These are phyloP conservation scores for Lithophane semibrunnea DNA, from an alignment of 2,888 invertebrate genomes.

Conservation along the genomic window DNA sequence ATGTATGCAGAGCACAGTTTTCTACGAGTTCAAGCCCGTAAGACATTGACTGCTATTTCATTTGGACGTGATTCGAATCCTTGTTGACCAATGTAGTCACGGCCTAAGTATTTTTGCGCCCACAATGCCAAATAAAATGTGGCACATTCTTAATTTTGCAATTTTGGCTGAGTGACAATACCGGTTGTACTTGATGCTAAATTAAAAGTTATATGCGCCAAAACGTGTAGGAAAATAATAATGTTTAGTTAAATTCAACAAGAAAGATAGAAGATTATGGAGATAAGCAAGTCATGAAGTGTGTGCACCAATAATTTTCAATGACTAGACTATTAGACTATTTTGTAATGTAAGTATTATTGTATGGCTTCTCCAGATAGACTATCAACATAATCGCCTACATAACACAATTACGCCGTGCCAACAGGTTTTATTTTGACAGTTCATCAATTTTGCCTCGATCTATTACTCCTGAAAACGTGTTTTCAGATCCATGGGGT, in stretches of 20 bases:
- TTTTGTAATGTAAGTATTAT: not conserved
- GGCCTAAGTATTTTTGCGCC: constrained; percentile 32
- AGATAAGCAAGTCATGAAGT: not conserved
- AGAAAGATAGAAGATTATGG: not conserved
- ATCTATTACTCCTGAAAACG: not conserved
- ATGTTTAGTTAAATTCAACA: not conserved
- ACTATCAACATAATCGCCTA: not conserved
- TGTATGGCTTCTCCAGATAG: constrained; percentile 35
- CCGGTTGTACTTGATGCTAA: constrained; percentile 31
- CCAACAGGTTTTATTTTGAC: constrained; percentile 4
- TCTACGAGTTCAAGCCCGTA: constrained; percentile 6
- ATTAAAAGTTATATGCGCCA: constrained; percentile 34
- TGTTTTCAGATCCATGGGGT: not conserved
- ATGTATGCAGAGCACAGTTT: constrained; percentile 5
- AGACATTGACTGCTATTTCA: constrained; percentile 18
- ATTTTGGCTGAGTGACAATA: constrained; percentile 59
- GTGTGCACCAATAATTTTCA: not conserved
- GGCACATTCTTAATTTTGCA: constrained; percentile 29
- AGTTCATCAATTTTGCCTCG: not conserved
- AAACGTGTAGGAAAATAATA: not conserved
- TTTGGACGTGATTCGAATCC: constrained; percentile 33
- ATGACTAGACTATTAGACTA: constrained; percentile 38
- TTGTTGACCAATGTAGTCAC: constrained; percentile 2
- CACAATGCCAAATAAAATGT: constrained; percentile 57
- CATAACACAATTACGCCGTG: not conserved